A percentile compares a stretch with the other conserved stretches of the same genome.
These are phyloP conservation scores for Ivindomyrus marchei DNA, from an alignment of 2,113 vertebrate genomes.

Conservation along the genomic window DNA sequence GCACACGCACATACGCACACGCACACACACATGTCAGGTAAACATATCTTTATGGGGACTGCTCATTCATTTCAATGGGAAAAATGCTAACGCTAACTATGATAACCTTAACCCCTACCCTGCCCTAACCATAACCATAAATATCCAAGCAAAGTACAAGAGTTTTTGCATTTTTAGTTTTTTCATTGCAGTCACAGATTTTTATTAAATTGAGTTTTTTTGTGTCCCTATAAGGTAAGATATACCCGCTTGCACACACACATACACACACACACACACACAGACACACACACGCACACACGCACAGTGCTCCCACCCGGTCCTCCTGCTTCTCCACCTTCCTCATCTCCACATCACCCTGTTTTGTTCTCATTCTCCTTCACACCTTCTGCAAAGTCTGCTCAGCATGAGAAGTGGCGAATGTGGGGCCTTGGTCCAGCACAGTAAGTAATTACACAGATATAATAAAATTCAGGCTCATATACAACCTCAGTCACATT, in stretches of 20 bases:
- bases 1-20: neutral
- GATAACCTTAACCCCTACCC: no score
- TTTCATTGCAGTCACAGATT: no score
- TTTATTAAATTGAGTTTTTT: no score
- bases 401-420: neutral
- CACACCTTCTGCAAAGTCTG: conserved; percentile 3
- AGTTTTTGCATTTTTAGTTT: no score
- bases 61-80: no score
- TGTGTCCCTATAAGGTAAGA: no score
- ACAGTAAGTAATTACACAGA: neutral
- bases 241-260: no score
- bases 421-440: neutral
- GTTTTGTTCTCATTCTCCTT: neutral
- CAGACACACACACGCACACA: neutral
- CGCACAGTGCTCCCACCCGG: neutral
- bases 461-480: neutral
- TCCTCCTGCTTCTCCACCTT: neutral
- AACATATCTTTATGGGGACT: no score
- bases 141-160: no score
- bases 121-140: no score
- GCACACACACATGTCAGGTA: neutral
- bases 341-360: neutral
- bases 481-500: neutral
- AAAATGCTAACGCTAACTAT: no score
- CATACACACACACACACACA: no score